Evolutionary conservation across 1,140 invertebrate species (phyloP).

Genomic region (Gonatopus flavifemur): DNA sequence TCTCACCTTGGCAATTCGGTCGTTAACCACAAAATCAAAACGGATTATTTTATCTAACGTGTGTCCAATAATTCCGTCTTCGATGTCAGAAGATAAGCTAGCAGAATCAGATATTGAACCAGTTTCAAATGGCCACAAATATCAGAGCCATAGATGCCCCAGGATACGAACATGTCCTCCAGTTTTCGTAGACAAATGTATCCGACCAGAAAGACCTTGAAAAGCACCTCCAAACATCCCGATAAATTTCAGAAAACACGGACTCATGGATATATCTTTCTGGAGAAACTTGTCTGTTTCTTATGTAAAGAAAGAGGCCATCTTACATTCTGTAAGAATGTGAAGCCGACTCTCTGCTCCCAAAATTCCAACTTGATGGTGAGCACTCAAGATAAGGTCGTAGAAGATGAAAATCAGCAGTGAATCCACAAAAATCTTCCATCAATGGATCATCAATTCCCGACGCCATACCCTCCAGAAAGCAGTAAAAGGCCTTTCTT

Average conservation of each 20-base stretch:
- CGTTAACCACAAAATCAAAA: background rate
- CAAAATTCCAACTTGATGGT: no score
- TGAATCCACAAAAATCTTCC: no score
- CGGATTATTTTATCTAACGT: conserved; percentile 6
- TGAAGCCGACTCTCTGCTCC: no score
- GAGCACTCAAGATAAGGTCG: no score
- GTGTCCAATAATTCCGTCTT: background rate
- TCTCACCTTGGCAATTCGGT: no score
- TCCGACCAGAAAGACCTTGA: conserved; percentile 7
- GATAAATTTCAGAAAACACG: conserved; percentile 8
- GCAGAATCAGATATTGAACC: background rate
- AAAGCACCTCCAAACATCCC: conserved; percentile 7
- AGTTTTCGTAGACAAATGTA: conserved; percentile 13
- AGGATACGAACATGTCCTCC: conserved; percentile 2
- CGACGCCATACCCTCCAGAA: no score
- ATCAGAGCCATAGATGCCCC: background rate
- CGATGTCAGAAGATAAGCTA: background rate
- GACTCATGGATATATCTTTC: conserved; percentile 7
- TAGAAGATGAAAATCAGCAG: no score
- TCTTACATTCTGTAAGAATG: no score
- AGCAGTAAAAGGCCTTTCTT: no score
- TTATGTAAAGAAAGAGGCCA: conserved; percentile 11
- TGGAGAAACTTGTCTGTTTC: conserved; percentile 5
- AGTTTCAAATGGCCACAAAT: background rate
- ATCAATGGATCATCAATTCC: no score